Conservation (phyloP, 2,113 vertebrate species). For the Bos taurus region DNA sequence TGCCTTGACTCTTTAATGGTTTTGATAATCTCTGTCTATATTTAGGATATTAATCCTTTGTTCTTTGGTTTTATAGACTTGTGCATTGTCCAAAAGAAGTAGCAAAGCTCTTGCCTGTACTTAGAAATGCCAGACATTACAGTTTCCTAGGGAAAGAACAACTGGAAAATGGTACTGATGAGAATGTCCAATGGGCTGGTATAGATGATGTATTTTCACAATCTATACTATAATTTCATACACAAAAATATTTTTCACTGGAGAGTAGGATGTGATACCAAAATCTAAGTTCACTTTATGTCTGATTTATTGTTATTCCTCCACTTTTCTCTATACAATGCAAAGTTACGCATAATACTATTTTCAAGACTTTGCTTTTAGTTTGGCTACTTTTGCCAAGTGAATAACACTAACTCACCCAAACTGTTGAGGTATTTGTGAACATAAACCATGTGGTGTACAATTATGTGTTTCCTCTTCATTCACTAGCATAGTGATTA, state of each 20-base stretch:
- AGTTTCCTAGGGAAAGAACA: background rate
- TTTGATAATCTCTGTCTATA: background rate
- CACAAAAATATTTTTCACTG: background rate
- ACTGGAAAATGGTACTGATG: background rate
- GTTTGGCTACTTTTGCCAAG: background rate
- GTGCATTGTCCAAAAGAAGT: background rate
- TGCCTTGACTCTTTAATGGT: background rate
- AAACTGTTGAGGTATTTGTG: background rate
- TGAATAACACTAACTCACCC: background rate
- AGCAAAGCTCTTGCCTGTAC: background rate
- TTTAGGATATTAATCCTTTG: background rate
- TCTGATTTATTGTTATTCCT: background rate
- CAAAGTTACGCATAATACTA: background rate
- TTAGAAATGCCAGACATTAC: background rate
- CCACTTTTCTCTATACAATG: background rate
- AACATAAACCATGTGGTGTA: background rate
- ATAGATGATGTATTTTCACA: background rate
- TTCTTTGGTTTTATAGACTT: background rate
- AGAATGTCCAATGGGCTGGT: background rate
- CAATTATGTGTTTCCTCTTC: background rate
- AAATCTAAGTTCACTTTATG: background rate
- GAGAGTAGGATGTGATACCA: background rate
- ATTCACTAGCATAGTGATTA: background rate
- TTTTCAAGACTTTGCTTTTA: slow-evolving; percentile 4
- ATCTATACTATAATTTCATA: background rate